Evolutionary conservation across 2,797 vertebrate species (phyloP), one percentile per base, ranked within the genome.

Genomic region (Neosilurus hyrtlii): DNA sequence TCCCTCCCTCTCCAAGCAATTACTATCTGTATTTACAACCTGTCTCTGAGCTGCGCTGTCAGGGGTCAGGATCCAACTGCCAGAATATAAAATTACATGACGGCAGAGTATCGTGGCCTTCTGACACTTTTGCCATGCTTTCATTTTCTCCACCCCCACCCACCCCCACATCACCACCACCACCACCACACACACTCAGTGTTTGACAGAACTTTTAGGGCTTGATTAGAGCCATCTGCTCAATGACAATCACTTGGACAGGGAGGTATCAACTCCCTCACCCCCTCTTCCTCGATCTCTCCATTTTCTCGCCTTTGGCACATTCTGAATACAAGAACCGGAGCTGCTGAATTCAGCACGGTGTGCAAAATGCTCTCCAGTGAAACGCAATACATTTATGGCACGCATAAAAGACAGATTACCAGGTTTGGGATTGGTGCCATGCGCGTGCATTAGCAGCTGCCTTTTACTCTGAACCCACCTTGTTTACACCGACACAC

Each of bases 401-500:
- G 71, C 62, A 79, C 84, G 82, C 76, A 83, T 86, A 84, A 87
- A 88, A 68, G 84, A 85, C 73, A 87, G 81, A 86, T 80, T 84
- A 86, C 70, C 75, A 73, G 61, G 35, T 80, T 87, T 82, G 79
- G 79, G 83, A 87, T 88, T 82, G 87, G 74, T 85, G 79, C 82
- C 84, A 86, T 81, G 85, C 82, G 73, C 67, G 76, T 70, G 73
- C 72, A 79, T 85, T 79, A 85, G 85, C 85, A 87, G 89, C 68
- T 89, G 83, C 86, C 86, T 88, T 90, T 85, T 80, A 86, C 68
- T 90, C 89, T 89, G 90, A 93, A 90, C 9, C 37, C 87, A 81
- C 82, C 82, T 92, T 73, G 86, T 86, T 87, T 86, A 79, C 85
- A 66, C 82, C 62, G n/a, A 57, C 62, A 56, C 73, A 85, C 84